phyloP scores from a whole-genome alignment of 64 coral and sea anemone species.

The Orbicella faveolata region DNA sequence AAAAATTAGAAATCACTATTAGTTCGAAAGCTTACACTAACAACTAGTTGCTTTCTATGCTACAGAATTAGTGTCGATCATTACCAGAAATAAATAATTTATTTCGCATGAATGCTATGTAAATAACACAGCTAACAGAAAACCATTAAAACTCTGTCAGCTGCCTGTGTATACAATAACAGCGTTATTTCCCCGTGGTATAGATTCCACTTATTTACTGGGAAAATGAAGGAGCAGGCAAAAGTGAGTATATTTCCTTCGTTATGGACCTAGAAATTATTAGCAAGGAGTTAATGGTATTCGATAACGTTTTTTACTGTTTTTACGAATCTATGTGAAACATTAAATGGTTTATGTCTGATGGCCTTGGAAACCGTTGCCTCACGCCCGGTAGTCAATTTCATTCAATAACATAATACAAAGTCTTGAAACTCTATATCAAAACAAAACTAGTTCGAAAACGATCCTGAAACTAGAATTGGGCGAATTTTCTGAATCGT shows the following conservation, averaged over 20 bases:
- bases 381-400: background rate
- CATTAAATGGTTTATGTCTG: background rate
- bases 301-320: background rate
- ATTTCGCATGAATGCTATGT: constrained; percentile 30
- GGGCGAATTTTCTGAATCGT: background rate
- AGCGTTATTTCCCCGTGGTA: background rate
- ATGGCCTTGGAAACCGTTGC: background rate
- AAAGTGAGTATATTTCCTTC: constrained; percentile 18
- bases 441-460: background rate
- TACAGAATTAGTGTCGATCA: background rate
- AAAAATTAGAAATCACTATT: no score
- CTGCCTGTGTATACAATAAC: background rate
- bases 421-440: background rate
- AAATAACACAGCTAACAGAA: background rate
- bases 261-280: background rate
- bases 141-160: constrained; percentile 17
- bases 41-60: no score
- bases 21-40: no score
- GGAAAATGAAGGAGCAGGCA: constrained; percentile 23
- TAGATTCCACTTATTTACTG: background rate
- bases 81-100: constrained; percentile 24
- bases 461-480: background rate
- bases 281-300: background rate
- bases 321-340: background rate
- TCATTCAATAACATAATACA: background rate